Percentiles rank a stretch among this genome's conserved stretches.
phyloP scores from a whole-genome alignment of 2,888 invertebrate genomes.

The Amblyjoppa fuscipennis region DNA sequence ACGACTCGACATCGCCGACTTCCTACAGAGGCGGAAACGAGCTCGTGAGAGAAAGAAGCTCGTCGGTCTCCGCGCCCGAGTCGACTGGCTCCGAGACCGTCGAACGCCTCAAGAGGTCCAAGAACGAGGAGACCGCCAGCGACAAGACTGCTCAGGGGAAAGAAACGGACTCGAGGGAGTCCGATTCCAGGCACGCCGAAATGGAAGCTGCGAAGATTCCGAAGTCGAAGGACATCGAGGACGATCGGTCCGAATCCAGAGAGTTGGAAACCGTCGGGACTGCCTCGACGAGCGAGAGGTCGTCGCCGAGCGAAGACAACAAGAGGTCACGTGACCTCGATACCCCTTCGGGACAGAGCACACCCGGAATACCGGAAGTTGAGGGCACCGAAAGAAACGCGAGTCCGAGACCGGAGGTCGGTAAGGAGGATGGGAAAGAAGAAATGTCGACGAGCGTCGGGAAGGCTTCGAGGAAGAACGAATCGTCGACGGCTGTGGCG shows the following conservation, averaged over 20 bases:
- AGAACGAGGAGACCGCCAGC: not conserved
- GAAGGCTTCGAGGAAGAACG: not conserved
- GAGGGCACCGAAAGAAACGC: not conserved
- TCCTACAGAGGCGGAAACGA: not conserved
- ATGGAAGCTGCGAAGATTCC: not conserved
- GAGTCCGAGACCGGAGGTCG: not conserved
- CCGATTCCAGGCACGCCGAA: not conserved
- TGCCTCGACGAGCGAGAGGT: not conserved
- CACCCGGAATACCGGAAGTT: conserved; percentile 11
- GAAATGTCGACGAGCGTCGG: not conserved
- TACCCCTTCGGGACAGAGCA: not conserved
- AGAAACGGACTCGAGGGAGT: not conserved
- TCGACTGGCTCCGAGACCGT: not conserved
- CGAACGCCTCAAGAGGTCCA: not conserved
- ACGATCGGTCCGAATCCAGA: not conserved
- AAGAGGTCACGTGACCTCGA: not conserved
- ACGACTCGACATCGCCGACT: not conserved
- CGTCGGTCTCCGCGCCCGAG: not conserved
- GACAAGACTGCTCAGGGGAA: not conserved
- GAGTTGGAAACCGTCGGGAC: not conserved
- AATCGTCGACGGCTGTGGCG: not conserved
- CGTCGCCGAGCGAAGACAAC: not conserved
- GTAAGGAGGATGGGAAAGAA: not conserved
- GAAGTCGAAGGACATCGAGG: not conserved
- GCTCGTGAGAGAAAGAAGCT: not conserved